Evolutionary conservation across 2,888 invertebrate genomes (phyloP).

Genomic region (Amblyjoppa proteus): DNA sequence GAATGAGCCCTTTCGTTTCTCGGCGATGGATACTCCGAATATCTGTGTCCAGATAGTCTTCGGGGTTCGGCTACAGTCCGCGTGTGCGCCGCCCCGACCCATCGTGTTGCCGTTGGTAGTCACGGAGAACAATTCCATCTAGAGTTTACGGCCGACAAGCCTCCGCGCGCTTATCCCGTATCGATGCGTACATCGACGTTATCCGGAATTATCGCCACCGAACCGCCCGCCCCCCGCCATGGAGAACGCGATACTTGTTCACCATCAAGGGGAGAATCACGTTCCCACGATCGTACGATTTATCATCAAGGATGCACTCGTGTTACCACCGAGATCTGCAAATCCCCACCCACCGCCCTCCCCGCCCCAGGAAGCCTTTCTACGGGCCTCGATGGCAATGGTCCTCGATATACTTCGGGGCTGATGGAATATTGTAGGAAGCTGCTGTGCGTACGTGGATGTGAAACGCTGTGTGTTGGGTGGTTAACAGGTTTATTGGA

Average conservation of each 20-base stretch:
- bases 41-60: background rate
- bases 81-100: background rate
- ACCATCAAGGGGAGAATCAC: constrained; percentile 36
- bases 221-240: constrained; percentile 15
- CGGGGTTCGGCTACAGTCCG: background rate
- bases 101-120: constrained; percentile 47
- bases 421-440: constrained; percentile 15
- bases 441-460: background rate
- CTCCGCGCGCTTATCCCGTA: constrained; percentile 61
- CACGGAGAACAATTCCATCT: constrained; percentile 72
- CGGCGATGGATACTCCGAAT: background rate
- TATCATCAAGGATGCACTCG: constrained; percentile 63
- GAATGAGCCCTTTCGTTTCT: background rate
- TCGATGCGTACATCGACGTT: constrained; percentile 71
- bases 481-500: constrained; percentile 9
- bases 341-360: constrained; percentile 1
- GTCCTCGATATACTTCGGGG: constrained; percentile 16
- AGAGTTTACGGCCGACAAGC: constrained; percentile 74
- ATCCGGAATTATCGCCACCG: constrained; percentile 74
- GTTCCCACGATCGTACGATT: constrained; percentile 63
- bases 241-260: constrained; percentile 8
- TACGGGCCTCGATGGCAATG: constrained; percentile 36
- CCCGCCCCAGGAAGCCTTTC: constrained; percentile 20
- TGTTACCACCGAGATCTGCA: constrained; percentile 45
- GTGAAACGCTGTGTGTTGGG: background rate